These are phyloP conservation scores for Platanista minor DNA, from an alignment of 2,113 vertebrate species.

Conservation along the genomic window DNA sequence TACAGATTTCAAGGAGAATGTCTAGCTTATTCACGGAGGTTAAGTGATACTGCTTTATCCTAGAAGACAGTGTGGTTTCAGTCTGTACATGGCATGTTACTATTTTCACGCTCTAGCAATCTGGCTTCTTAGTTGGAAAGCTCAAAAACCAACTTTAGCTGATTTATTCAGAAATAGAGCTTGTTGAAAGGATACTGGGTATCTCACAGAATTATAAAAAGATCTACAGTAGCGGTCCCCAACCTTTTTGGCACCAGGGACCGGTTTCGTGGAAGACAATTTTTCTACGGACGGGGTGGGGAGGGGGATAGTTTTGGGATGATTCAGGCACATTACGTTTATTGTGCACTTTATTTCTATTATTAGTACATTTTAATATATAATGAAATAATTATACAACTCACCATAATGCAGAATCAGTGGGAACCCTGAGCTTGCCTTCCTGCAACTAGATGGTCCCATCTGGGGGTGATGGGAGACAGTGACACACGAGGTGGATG, in stretches of 20 bases:
- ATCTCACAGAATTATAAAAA: background rate
- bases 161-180: slow-evolving; percentile 34
- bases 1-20: background rate
- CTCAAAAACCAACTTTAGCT: background rate
- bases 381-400: too few species aligned
- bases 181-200: background rate
- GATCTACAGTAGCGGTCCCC: background rate
- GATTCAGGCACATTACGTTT: too few species aligned
- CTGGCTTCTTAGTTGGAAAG: slow-evolving; percentile 24
- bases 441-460: too few species aligned
- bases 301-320: too few species aligned
- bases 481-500: fast-evolving
- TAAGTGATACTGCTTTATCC: background rate
- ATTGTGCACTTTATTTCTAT: too few species aligned
- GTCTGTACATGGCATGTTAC: background rate
- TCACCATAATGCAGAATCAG: too few species aligned
- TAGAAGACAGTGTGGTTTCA: background rate
- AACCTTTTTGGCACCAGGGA: too few species aligned
- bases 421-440: too few species aligned
- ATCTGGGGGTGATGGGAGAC: too few species aligned
- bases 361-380: too few species aligned
- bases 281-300: too few species aligned
- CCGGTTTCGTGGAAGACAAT: too few species aligned
- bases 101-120: slow-evolving; percentile 20
- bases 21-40: background rate